These are phyloP conservation scores for Hyposoter dolosus DNA, from an alignment of 2,888 invertebrate genomes.

Conservation along the genomic window DNA sequence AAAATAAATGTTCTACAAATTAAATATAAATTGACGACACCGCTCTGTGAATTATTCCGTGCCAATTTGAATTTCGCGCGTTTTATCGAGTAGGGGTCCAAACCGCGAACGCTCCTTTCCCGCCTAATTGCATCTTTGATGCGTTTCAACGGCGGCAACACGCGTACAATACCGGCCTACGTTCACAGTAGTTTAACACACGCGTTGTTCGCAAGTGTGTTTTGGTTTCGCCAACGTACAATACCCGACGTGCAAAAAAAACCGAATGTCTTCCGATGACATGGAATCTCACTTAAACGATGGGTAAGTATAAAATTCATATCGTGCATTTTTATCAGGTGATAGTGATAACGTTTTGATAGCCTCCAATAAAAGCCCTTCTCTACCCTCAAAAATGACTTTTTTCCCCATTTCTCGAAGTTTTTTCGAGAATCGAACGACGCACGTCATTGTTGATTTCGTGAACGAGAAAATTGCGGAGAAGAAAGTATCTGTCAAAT, in stretches of 20 bases:
- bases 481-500: slow-evolving; percentile 15
- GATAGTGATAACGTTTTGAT: not conserved
- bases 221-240: no score
- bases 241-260: no score
- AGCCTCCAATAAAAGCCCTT: no score
- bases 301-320: slow-evolving; percentile 12
- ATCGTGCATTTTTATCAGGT: no score
- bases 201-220: no score
- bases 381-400: not conserved
- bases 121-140: not conserved
- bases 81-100: not conserved
- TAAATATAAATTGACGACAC: slow-evolving; percentile 7
- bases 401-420: slow-evolving; percentile 2
- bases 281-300: slow-evolving; percentile 2
- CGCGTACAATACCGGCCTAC: no score
- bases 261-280: not conserved
- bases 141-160: not conserved
- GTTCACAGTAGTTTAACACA: not conserved
- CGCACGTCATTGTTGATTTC: slow-evolving; percentile 33
- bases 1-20: slow-evolving; percentile 6
- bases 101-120: not conserved
- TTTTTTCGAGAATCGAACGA: not conserved
- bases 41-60: slow-evolving; percentile 1
- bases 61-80: slow-evolving; percentile 3
- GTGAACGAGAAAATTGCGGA: slow-evolving; percentile 1